Evolutionary conservation across 2,113 vertebrate genomes (phyloP).

Genomic region (Corvus cornix): DNA sequence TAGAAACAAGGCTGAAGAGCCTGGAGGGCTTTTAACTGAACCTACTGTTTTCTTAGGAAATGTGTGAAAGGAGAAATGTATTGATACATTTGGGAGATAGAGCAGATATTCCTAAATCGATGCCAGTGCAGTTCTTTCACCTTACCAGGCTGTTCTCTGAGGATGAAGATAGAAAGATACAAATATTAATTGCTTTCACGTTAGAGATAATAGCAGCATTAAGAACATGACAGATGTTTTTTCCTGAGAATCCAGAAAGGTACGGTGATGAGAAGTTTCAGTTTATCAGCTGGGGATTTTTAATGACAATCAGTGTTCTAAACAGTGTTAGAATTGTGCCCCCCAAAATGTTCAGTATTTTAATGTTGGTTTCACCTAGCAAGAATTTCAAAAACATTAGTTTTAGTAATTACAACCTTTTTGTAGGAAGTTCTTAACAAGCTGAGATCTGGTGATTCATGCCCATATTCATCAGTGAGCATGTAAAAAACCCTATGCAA

Average conservation of each 20-base stretch:
- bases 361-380: neutral
- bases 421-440: neutral
- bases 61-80: neutral
- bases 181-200: neutral
- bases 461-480: neutral
- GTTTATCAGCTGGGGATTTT: neutral
- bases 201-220: neutral
- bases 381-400: neutral
- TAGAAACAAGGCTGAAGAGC: neutral
- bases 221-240: neutral
- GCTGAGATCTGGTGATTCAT: neutral
- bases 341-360: neutral
- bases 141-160: neutral
- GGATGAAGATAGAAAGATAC: neutral
- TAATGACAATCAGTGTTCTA: neutral
- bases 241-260: neutral
- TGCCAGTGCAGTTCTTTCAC: neutral
- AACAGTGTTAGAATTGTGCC: neutral
- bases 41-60: neutral
- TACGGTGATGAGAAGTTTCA: rapidly evolving
- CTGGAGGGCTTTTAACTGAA: neutral
- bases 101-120: neutral
- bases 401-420: neutral
- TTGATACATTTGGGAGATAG: neutral
- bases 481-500: neutral